A percentile compares a stretch with the other conserved stretches of the same genome.
phyloP scores from a whole-genome alignment of 2,888 invertebrate species.

The Xylocampa areola region DNA sequence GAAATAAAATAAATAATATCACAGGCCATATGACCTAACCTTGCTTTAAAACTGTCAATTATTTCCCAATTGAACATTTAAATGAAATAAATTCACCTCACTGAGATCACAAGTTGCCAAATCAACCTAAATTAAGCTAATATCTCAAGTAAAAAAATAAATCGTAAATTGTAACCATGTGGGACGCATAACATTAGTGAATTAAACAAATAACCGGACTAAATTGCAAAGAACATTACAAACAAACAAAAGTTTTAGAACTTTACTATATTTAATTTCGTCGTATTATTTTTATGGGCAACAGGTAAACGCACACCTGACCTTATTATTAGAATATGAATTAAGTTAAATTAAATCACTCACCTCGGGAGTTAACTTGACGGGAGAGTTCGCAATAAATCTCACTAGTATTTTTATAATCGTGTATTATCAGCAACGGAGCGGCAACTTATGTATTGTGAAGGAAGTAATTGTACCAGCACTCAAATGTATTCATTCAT shows the following conservation, averaged over 20 bases:
- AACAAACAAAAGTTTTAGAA: conserved; percentile 39
- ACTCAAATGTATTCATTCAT: conserved; percentile 51
- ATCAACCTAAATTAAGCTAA: conserved; percentile 2
- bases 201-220: conserved; percentile 40
- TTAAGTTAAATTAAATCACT: conserved; percentile 27
- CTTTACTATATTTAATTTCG: conserved; percentile 38
- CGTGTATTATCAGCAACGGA: conserved; percentile 57
- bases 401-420: conserved; percentile 34
- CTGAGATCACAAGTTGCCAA: conserved; percentile 31
- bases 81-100: conserved; percentile 28
- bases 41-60: conserved; percentile 17
- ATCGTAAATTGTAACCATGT: conserved; percentile 50
- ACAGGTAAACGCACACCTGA: conserved; percentile 42
- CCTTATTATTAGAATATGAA: conserved; percentile 13
- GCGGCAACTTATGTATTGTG: conserved; percentile 60
- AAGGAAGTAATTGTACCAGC: conserved; percentile 41
- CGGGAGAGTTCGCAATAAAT: conserved; percentile 23
- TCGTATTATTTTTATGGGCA: conserved; percentile 35
- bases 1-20: conserved; percentile 21
- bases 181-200: conserved; percentile 35
- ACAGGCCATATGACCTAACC: conserved; percentile 51
- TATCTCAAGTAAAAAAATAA: conserved; percentile 23
- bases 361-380: conserved; percentile 40
- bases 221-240: conserved; percentile 37
- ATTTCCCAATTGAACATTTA: conserved; percentile 20